Base-by-base conservation (phyloP, 1,140 invertebrate species). In the Tetragnatha versicolor region DNA sequence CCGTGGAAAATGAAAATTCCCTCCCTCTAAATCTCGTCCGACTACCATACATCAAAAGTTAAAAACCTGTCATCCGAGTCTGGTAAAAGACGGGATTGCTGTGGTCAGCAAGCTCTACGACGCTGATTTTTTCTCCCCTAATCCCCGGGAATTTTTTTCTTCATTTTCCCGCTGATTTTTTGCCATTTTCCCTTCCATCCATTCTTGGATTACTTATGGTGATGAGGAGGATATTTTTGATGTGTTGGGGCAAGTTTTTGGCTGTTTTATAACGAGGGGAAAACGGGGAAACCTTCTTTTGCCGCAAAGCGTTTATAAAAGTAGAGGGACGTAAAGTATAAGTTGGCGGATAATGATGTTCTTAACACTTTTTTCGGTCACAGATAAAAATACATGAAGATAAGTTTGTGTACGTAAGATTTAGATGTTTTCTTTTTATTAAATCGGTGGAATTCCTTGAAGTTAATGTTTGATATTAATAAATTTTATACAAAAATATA, bases 31-130 rank as follows among this genome's bases (percentile, higher is more conserved):
- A 68, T 49, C 65, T 68, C 65, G 29, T 31, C 47, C 3, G 31
- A 22, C 29, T 29, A 51, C 51, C 65, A 51, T 68, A 49, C 25
- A 68, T 68, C 65, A 68, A 68, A 68, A 68, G 42, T 68, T 68
- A 68, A 68, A 68, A 68, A 68, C 65, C 65, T 68, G 39, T 68
- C 65, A 68, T 33, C 42, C 35, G 42, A 20, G 47, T 22, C 39
- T 51, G 65, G 65, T 29, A 68, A 22, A 45, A 20, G 33, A 20
- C 29, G 45, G 65, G 27, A 68, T 63, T 42, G 65, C 65, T 51
- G 42, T 33, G 65, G 65, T 68, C 65, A 68, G 25, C 65, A 25
- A 39, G 17, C 20, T 12, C 4, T 37, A 42, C 45, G n/a, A 61
- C 58, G 22, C 37, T 61, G 20, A 33, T 65, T 65, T 49, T 63